Evolutionary conservation across 2,888 invertebrate genomes (phyloP), one percentile per base, ranked within the genome.

Genomic region (Agonopterix heracliana): DNA sequence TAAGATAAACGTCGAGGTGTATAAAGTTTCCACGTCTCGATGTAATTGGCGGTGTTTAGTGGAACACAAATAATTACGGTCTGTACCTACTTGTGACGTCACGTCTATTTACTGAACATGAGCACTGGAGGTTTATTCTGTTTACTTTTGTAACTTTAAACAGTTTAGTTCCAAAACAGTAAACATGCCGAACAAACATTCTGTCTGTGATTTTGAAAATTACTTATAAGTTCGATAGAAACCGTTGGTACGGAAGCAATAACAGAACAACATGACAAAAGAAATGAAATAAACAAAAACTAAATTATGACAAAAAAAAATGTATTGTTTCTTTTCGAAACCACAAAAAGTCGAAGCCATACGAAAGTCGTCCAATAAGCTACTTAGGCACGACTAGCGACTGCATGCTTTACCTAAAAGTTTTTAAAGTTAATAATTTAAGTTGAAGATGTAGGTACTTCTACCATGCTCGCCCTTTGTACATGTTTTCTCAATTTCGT

Each of bases 51-150:
- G 61, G 63, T 67, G 66, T 77, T 74, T 78, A 78, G 74, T 58
- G 55, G 60, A 63, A 73, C 71, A 67, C 77, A 81, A 81, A 81
- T 81, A 78, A 81, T 81, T 78, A 79, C 64, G 60, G 54, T 56
- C 38, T 2, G 10, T n/a, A n/a, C 3, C 38, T 38, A n/a, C 9
- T 9, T 38, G 38, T n/a, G 38, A n/a, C 38, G 26, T 26, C 26
- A 26, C n/a, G 38, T 38, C 38, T 10, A 38, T 38, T 38, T 38
- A 38, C 38, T 38, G n/a, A 38, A 38, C 38, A 38, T n/a, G 38
- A 38, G 9, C 10, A 1, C 38, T 38, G 38, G 38, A n/a, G 38
- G 38, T 38, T 38, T 38, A 38, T 38, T 38, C 38, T 38, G 38
- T 38, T 38, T 9, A n/a, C 10, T 5, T 38, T 38, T 38, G 38